phyloP scores from a whole-genome alignment of 2,888 invertebrate species.

The Sphaerophoria taeniata region DNA sequence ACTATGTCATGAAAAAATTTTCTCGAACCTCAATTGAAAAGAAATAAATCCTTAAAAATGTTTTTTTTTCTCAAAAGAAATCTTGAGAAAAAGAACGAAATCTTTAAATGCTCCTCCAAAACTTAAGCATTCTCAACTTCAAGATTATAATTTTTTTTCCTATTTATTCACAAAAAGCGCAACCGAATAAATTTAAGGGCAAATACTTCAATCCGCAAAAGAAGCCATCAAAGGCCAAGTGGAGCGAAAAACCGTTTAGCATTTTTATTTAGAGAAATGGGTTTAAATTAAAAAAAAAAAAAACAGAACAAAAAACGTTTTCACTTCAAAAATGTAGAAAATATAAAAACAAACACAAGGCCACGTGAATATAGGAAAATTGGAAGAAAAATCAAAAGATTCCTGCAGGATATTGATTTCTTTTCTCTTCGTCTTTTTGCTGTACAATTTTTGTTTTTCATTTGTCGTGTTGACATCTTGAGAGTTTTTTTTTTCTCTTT shows the following conservation, averaged over 20 bases:
- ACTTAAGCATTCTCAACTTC: conserved; percentile 12
- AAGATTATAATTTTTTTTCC: background rate
- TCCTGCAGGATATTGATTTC: conserved; percentile 71
- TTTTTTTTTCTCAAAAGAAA: background rate
- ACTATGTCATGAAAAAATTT: too few species aligned
- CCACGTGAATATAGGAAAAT: conserved; percentile 37
- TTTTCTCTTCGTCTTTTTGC: conserved; percentile 10
- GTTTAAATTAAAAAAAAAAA: conserved; percentile 42
- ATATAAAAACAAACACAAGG: conserved; percentile 32
- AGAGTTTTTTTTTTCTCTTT: conserved; percentile 13
- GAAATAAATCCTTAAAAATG: background rate
- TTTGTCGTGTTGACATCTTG: conserved; percentile 9
- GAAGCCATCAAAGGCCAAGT: conserved; percentile 58
- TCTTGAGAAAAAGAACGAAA: background rate
- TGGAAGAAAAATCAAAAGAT: conserved; percentile 49
- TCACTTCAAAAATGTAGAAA: too few species aligned
- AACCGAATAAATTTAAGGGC: conserved; percentile 45
- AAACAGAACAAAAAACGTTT: too few species aligned
- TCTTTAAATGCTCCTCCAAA: background rate
- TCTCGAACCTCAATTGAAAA: too few species aligned
- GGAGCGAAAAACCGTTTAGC: conserved; percentile 56
- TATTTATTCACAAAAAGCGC: conserved; percentile 31
- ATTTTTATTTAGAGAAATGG: conserved; percentile 32
- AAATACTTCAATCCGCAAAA: conserved; percentile 55
- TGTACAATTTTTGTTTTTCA: conserved; percentile 25